phyloP scores from a whole-genome alignment of 2,797 vertebrate species.

The Galagoides demidoff region DNA sequence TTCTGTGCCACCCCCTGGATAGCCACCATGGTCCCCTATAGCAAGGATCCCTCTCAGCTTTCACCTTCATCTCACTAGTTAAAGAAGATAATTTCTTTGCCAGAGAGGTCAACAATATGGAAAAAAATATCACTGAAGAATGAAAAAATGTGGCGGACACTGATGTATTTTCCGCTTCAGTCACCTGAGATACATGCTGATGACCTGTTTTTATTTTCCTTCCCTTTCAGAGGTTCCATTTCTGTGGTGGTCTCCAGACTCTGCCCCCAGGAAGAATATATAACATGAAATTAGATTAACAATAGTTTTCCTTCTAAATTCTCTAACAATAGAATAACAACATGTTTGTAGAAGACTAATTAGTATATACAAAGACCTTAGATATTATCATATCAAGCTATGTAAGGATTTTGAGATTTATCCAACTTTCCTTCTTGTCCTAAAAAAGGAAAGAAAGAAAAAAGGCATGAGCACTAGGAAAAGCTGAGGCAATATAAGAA shows the following conservation, averaged over 20 bases:
- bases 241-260: constrained; percentile 57
- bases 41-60: constrained; percentile 94
- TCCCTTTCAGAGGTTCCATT: constrained; percentile 95
- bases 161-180: constrained; percentile 94
- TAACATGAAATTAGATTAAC: background rate
- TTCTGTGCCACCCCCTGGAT: constrained; percentile 94
- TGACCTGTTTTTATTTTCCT: constrained; percentile 97
- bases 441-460: background rate
- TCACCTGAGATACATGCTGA: constrained; percentile 93
- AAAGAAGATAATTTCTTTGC: constrained; percentile 94
- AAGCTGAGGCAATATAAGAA: background rate
- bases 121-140: constrained; percentile 96
- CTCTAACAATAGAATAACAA: background rate
- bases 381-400: background rate
- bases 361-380: background rate
- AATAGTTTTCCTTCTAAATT: background rate
- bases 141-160: constrained; percentile 94
- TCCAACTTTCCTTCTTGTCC: background rate
- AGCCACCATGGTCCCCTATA: constrained; percentile 93
- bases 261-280: background rate
- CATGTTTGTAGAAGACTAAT: background rate
- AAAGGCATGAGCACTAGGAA: background rate
- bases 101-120: constrained; percentile 93
- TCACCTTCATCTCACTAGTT: constrained; percentile 94
- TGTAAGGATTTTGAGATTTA: background rate